Evolutionary conservation across 2,113 vertebrate genomes (phyloP), one percentile per base, ranked within the genome.

Genomic region (Oxyura jamaicensis): DNA sequence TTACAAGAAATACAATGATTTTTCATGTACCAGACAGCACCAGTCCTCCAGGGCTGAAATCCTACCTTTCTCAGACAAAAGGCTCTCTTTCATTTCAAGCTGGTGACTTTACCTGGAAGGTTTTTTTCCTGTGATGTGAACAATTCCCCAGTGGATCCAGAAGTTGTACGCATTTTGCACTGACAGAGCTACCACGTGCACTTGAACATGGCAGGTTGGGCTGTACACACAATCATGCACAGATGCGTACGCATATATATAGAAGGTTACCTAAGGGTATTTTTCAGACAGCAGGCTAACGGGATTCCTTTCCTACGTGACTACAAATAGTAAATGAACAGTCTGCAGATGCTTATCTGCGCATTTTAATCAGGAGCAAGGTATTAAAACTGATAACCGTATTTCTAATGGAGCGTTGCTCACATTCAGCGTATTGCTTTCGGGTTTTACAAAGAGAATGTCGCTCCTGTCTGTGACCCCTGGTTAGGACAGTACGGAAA

Each of bases 261-360:
- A 68, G 81, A 59, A 87, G 12, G 26, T 83, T 90, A 76, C 39
- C 56, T 65, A 63, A 59, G 29, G 42, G 56, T 26, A 59, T 42
- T 89, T 84, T 93, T 92, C 78, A 91, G 67, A 65, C 18, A 17
- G 79, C 28, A 5, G 8, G 66, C 83, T 3, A 1, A 67, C 58
- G 84, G 48, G 66, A 92, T 87, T 85, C 28, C 48, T 92, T 95
- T 48, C 62, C 66, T 87, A 65, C 0, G 2, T 75, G 81, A 87
- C 39, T 75, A 36, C 71, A 85, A 76, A 89, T 44, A 95, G 83
- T 26, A 87, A 92, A 91, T 39, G 15, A 91, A 78, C 48, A 66
- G 44, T 33, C 74, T 94, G 71, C 62, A 72, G 56, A 69, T 2
- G 4, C 36, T 68, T 85, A 76, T 59, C 53, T 58, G 18, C 68